phyloP scores from a whole-genome alignment of 2,113 vertebrate genomes.

The Aleadryas rufinucha region DNA sequence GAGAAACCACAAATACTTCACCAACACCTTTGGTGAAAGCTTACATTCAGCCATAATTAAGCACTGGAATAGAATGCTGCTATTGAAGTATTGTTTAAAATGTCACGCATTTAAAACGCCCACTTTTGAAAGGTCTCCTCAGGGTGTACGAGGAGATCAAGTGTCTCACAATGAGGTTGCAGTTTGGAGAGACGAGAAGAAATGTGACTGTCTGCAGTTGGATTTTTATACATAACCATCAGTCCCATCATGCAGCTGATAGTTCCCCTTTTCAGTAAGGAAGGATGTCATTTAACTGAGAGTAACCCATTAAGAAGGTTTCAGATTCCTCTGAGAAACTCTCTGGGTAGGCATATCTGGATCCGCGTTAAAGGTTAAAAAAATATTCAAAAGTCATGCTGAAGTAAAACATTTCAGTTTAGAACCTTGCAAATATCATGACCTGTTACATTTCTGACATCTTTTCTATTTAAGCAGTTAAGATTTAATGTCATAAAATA shows the following conservation, averaged over 20 bases:
- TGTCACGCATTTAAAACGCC: accelerated
- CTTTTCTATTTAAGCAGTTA: not conserved
- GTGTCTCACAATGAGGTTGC: not conserved
- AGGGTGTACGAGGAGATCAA: not conserved
- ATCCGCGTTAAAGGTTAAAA: not conserved
- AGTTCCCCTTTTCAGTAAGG: not conserved
- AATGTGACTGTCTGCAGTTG: not conserved
- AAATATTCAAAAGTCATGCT: accelerated
- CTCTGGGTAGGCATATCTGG: not conserved
- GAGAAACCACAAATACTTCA: not conserved
- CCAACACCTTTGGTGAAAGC: not conserved
- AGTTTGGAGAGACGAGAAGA: not conserved
- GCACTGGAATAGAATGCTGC: not conserved
- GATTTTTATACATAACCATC: not conserved
- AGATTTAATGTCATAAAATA: not conserved
- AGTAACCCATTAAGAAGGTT: not conserved
- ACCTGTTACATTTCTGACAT: not conserved
- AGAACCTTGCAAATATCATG: not conserved
- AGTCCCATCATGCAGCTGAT: accelerated
- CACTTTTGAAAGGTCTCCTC: not conserved
- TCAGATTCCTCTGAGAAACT: not conserved
- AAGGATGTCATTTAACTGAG: not conserved
- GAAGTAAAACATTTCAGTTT: not conserved
- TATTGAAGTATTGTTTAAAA: not conserved
- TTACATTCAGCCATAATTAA: not conserved